Conservation (phyloP, 2,888 invertebrate genomes). For the Liopterus haemorrhoidalis region DNA sequence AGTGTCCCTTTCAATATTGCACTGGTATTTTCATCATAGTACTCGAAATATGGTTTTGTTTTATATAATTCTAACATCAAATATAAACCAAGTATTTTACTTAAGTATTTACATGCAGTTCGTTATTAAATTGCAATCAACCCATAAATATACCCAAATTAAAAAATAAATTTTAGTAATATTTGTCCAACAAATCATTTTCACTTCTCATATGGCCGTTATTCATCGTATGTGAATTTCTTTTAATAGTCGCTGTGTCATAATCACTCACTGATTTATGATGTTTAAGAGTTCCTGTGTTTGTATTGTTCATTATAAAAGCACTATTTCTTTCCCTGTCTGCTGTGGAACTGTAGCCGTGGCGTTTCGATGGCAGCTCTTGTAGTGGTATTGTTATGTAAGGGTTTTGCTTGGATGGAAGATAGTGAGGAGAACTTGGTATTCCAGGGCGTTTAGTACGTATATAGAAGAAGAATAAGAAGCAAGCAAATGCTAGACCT, state of each 20-base stretch:
- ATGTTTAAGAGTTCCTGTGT: constrained; percentile 54
- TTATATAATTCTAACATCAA: no score
- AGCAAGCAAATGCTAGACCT: constrained; percentile 36
- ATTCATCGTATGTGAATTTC: constrained; percentile 65
- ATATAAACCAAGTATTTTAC: no score
- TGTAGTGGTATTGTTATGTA: constrained; percentile 78
- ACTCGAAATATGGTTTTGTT: no score
- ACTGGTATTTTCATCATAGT: no score
- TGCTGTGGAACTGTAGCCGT: constrained; percentile 43
- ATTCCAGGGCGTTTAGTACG: constrained; percentile 52
- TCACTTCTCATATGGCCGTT: constrained; percentile 48
- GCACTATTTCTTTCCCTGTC: constrained; percentile 38
- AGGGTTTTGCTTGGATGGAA: constrained; percentile 73
- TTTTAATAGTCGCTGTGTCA: constrained; percentile 68
- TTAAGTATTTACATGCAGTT: no score
- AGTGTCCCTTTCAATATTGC: no score
- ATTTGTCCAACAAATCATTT: constrained; percentile 18
- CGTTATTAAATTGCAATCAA: no score
- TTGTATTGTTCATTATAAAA: constrained; percentile 37
- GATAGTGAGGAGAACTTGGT: constrained; percentile 75
- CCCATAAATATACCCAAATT: background rate
- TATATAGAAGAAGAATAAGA: constrained; percentile 38
- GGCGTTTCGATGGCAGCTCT: constrained; percentile 54
- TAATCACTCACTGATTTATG: constrained; percentile 70
- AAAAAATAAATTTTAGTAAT: constrained; percentile 12